Conservation (phyloP, 2,113 vertebrate species). For the Cyanoramphus novaezelandiae region DNA sequence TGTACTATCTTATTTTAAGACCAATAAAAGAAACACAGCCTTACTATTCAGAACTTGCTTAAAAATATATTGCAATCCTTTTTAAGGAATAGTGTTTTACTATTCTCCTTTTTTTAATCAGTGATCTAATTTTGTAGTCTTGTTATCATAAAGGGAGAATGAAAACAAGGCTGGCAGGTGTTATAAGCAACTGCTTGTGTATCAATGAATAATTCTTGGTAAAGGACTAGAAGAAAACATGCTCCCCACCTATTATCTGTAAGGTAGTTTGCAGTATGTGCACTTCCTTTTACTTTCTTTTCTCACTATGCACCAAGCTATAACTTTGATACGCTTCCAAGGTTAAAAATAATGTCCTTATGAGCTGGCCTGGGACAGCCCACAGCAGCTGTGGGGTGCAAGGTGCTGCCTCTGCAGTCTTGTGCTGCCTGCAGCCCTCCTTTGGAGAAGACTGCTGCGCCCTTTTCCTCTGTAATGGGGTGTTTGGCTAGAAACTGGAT, state of each 20-base stretch:
- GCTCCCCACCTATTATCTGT: not conserved
- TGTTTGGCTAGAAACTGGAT: not conserved
- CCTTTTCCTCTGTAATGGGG: not conserved
- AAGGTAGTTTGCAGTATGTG: not conserved
- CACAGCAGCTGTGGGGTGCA: fast-evolving
- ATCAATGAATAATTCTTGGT: not conserved
- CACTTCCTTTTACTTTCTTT: not conserved
- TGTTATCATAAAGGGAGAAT: not conserved
- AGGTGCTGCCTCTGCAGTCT: not conserved
- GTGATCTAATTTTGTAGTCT: not conserved
- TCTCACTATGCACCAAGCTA: not conserved
- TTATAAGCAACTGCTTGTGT: not conserved
- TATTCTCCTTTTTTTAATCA: not conserved
- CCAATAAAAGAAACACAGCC: not conserved
- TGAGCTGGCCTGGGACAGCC: not conserved
- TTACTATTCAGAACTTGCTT: not conserved
- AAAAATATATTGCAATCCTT: not conserved
- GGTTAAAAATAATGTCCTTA: not conserved
- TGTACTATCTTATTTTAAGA: not conserved
- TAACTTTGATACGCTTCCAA: not conserved
- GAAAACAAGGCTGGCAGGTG: not conserved
- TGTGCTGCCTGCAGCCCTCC: not conserved
- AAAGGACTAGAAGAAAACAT: not conserved
- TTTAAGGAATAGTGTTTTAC: not conserved
- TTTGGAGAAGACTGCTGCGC: not conserved